Base-by-base conservation (phyloP, 2,888 invertebrate species). In the Phyllotreta striolata region DNA sequence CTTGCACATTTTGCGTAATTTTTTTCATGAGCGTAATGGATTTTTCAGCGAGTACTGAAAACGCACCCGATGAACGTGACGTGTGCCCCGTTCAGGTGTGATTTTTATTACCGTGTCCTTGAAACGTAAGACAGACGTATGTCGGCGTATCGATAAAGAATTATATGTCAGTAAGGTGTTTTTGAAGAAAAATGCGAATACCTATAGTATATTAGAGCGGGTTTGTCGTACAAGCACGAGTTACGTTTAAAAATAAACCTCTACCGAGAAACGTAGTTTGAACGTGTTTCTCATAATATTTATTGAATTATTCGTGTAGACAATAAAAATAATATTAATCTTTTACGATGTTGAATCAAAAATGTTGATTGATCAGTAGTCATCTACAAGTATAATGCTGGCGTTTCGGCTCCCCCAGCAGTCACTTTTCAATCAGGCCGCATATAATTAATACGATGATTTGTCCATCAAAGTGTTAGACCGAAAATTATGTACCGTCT, bases 391-490 rank as follows among this genome's bases (percentile, higher is more conserved):
- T 56, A 55, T 38, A 55, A 55, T 43, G 14, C 24, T 37, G 40
- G 44, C 39, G 39, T 44, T 51, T 62, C 44, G 12, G 14, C 56
- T 56, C 35, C 47, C 37, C 44, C 35, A 34, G 12, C 51, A 47
- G 64, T 64, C 58, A 61, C 58, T 62, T 55, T 66, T 64, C 66
- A 66, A 64, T 66, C 66, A 62, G 54, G 55, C 37, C 47, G 52
- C 55, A 55, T 64, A 64, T 66, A 66, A 66, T 66, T 66, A 66
- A 66, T 66, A 52, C 59, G 55, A 58, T 62, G 66, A 66, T 66
- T 66, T 64, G 64, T 62, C 66, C 64, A 58, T 66, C 66, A 66
- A 63, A 64, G 62, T 55, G 58, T 47, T 52, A 59, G 66, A 62
- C 62, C 47, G 54, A 62, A 64, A 66, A 62, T 64, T 59, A 66